A percentile compares a stretch with the other conserved stretches of the same genome.
These are phyloP conservation scores for Sphenopsis melanotis DNA, from an alignment of 2,797 vertebrate species.

Conservation along the genomic window DNA sequence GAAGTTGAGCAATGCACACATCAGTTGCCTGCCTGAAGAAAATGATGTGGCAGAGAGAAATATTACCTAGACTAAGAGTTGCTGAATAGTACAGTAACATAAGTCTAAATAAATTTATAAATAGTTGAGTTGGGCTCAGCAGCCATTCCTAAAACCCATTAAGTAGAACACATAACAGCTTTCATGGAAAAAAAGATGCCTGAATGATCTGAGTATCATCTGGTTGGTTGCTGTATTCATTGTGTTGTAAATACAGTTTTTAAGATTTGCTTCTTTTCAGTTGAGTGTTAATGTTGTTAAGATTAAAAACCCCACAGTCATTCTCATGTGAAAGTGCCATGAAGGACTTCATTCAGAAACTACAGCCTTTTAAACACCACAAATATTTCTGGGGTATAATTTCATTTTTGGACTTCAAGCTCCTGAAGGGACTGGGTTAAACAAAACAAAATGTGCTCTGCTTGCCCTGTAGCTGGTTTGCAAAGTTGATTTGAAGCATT, in stretches of 20 bases:
- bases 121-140: neutral
- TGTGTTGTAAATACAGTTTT: neutral
- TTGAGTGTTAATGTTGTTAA: neutral
- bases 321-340: neutral
- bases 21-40: neutral
- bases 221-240: neutral
- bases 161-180: accelerated
- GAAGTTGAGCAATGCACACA: neutral
- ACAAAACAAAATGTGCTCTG: neutral
- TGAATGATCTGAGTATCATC: neutral
- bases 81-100: neutral
- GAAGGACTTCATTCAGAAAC: neutral
- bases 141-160: neutral
- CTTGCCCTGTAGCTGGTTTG: neutral
- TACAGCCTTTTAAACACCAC: neutral
- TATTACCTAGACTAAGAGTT: neutral
- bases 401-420: neutral
- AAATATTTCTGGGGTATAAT: neutral
- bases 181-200: neutral
- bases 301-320: neutral
- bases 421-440: neutral
- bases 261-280: neutral
- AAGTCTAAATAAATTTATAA: neutral
- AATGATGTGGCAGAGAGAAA: neutral
- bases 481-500: neutral